Base-by-base conservation (phyloP, 2,113 vertebrate species). In the Tauraco erythrolophus region DNA sequence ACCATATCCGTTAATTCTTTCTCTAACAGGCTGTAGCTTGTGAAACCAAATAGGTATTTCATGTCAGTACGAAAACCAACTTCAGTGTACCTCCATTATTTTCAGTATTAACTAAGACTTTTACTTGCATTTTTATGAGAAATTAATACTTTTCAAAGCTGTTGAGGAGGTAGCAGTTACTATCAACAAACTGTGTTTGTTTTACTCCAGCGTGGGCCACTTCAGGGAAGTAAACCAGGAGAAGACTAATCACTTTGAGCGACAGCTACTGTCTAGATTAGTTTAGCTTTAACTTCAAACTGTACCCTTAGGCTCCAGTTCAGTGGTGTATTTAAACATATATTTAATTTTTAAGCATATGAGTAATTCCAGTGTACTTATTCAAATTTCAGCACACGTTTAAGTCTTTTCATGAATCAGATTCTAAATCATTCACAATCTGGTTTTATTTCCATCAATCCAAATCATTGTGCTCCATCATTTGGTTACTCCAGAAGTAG, bases 221-320 rank as follows among this genome's bases (percentile, higher is more conserved):
- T 82, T 76, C 58, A 89, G 61, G 48, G 48, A 71, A 60, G 33
- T 28, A 53, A 85, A 85, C 16, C 33, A 88, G 83, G 23, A 91
- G 77, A 84, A 37, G 37, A 76, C 46, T 14, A 62, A 92, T 23
- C 16, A 24, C 57, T 65, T 68, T 79, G 54, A 92, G 75, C 65
- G 93, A 39, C 46, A 58, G 61, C 48, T 64, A 60, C 43, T 60
- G 78, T 76, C 85, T 79, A 90, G 70, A 79, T 85, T 68, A 85
- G 78, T 57, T 83, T 27, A 94, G 72, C 37, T 66, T 91, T 68
- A 60, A 76, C 68, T 85, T 88, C 75, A 88, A 95, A 92, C 66
- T 27, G 65, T 57, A 61, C 45, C 81, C 84, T 85, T 80, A 92
- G 78, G 84, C 81, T 91, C 45, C 75, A 65, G 66, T 65, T 87